Percentiles rank a stretch among this genome's conserved stretches.
Conservation (phyloP, 2,113 vertebrate species). For the Pitta sordida region DNA sequence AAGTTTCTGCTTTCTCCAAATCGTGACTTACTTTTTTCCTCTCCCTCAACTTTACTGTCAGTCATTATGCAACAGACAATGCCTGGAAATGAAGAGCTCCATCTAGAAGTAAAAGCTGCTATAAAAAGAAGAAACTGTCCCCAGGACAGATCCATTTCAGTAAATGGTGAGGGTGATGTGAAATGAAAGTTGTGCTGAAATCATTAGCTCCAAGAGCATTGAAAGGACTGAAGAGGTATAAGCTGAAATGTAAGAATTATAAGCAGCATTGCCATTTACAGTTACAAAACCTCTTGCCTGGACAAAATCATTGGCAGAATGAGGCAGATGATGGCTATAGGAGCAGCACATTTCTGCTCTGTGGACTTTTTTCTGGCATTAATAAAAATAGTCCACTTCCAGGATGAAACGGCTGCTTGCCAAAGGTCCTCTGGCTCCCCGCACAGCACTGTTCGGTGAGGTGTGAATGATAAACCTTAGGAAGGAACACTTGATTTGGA, state of each 20-base stretch:
- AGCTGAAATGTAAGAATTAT: not conserved
- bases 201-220: not conserved
- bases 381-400: not conserved
- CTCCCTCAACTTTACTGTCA: not conserved
- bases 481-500: not conserved
- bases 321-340: not conserved
- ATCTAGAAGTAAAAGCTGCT: not conserved
- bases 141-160: constrained; percentile 5
- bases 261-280: not conserved
- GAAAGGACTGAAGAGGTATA: not conserved
- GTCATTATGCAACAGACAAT: not conserved
- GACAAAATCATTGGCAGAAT: constrained; percentile 9
- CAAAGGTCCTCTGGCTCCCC: not conserved
- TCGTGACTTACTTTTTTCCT: not conserved
- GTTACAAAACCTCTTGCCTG: not conserved
- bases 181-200: constrained; percentile 16
- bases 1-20: not conserved
- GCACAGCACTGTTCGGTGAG: not conserved
- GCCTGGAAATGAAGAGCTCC: constrained; percentile 10
- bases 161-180: not conserved
- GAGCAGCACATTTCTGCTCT: not conserved
- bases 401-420: not conserved
- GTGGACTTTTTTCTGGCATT: not conserved
- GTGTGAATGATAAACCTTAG: not conserved
- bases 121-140: constrained; percentile 19